Percentiles rank a stretch among this genome's conserved stretches.
phyloP scores from a whole-genome alignment of 2,113 vertebrate genomes.

The Sus scrofa region DNA sequence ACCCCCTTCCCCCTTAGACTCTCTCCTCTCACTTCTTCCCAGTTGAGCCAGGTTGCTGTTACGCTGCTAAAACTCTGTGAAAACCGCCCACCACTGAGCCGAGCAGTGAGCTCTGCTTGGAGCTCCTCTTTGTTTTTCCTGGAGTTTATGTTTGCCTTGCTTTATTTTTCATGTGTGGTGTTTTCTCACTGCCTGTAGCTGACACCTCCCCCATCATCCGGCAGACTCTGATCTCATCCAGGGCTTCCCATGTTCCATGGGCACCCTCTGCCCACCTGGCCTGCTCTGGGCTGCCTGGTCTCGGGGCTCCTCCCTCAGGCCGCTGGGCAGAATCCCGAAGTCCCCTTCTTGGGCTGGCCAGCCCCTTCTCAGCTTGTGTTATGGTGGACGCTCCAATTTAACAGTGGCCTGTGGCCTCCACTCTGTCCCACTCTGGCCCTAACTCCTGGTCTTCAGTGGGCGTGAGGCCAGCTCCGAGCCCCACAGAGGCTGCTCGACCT shows the following conservation, averaged over 20 bases:
- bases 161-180: neutral
- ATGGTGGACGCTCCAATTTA: neutral
- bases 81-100: neutral
- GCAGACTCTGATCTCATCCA: neutral
- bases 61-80: neutral
- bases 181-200: neutral
- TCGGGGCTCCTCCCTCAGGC: neutral
- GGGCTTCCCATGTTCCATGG: rapidly evolving
- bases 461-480: rapidly evolving
- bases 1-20: neutral
- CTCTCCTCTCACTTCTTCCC: neutral
- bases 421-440: neutral
- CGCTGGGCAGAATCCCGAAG: neutral
- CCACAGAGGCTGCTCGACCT: rapidly evolving
- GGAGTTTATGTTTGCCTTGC: slow-evolving; percentile 40
- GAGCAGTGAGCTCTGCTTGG: neutral
- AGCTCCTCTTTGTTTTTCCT: slow-evolving; percentile 32
- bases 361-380: neutral
- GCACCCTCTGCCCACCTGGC: neutral
- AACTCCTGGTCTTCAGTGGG: neutral
- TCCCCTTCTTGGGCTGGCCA: neutral
- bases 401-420: neutral
- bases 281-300: neutral
- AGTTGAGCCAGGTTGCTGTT: neutral
- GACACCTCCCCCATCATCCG: rapidly evolving